These are phyloP conservation scores for Chelidonichthys spinosus DNA, from an alignment of 2,797 vertebrate genomes.

Conservation along the genomic window DNA sequence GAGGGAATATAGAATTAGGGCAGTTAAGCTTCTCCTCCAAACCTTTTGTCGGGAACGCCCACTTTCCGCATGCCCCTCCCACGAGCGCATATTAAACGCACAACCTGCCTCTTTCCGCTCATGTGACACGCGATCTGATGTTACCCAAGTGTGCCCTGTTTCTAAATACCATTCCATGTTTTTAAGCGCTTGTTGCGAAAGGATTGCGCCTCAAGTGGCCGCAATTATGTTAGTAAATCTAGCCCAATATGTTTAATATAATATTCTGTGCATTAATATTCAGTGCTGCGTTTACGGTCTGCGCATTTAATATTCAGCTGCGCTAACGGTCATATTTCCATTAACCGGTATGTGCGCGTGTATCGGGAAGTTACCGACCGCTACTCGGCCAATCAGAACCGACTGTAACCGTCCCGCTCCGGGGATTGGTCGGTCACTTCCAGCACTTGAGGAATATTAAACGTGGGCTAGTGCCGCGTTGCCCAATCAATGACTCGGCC, in stretches of 20 bases:
- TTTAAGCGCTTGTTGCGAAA: no score
- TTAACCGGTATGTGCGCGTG: slow-evolving; percentile 23
- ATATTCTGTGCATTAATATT: not conserved
- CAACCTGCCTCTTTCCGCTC: no score
- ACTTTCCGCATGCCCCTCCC: no score
- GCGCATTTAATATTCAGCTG: not conserved
- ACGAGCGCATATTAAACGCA: no score
- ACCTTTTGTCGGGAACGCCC: no score
- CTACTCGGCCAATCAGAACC: slow-evolving; percentile 43
- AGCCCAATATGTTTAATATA: not conserved
- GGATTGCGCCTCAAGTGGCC: no score
- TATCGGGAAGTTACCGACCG: slow-evolving; percentile 25
- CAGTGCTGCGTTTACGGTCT: not conserved
- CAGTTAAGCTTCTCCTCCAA: no score
- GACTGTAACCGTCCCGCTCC: not conserved
- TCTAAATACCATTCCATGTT: no score
- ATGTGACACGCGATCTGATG: no score
- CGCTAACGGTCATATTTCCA: slow-evolving; percentile 18
- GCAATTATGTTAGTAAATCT: no score
- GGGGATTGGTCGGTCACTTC: slow-evolving; percentile 66
- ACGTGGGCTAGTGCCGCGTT: slow-evolving; percentile 52
- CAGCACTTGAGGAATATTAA: slow-evolving; percentile 67
- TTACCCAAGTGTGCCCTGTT: no score
- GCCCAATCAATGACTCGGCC: slow-evolving; percentile 75
- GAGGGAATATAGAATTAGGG: no score